Evolutionary conservation across 2,888 invertebrate species (phyloP).

Genomic region (Pemphredon lugubris): DNA sequence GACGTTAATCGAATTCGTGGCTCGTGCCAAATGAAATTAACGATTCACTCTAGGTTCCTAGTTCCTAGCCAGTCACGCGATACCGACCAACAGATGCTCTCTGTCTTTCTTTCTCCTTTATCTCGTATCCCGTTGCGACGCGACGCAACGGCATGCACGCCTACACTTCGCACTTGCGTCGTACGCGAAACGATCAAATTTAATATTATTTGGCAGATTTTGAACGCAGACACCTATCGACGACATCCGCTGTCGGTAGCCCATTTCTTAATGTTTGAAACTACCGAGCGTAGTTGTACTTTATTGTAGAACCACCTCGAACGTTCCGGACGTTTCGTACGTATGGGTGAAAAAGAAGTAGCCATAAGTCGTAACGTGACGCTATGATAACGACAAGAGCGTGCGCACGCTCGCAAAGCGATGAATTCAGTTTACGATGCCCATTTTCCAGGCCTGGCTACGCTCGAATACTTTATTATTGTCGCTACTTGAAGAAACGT

Average conservation of each 20-base stretch:
- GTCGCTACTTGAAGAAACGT: slow-evolving; percentile 55
- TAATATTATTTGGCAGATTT: too few relatives aligned
- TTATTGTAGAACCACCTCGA: not conserved
- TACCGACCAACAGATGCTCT: slow-evolving; percentile 47
- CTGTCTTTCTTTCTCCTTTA: slow-evolving; percentile 39
- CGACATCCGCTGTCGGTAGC: too few relatives aligned
- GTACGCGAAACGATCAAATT: too few relatives aligned
- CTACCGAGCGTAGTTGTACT: too few relatives aligned
- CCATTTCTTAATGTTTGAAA: too few relatives aligned
- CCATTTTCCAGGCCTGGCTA: slow-evolving; percentile 67
- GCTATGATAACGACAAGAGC: slow-evolving; percentile 52
- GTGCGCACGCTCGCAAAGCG: slow-evolving; percentile 56
- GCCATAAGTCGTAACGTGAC: slow-evolving; percentile 52
- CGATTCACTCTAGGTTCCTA: slow-evolving; percentile 72
- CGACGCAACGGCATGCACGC: too few relatives aligned
- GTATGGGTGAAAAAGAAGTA: slow-evolving; percentile 17
- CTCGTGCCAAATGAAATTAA: slow-evolving; percentile 76
- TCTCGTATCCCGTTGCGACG: not conserved
- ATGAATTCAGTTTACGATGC: slow-evolving; percentile 72
- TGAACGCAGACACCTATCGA: too few relatives aligned
- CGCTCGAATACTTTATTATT: slow-evolving; percentile 69
- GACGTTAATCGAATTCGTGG: slow-evolving; percentile 78
- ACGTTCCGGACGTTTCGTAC: not conserved
- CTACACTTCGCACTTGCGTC: too few relatives aligned
- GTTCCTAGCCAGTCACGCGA: slow-evolving; percentile 41